These are phyloP conservation scores for Hyperoplus immaculatus DNA, from an alignment of 2,797 vertebrate species.

Conservation along the genomic window DNA sequence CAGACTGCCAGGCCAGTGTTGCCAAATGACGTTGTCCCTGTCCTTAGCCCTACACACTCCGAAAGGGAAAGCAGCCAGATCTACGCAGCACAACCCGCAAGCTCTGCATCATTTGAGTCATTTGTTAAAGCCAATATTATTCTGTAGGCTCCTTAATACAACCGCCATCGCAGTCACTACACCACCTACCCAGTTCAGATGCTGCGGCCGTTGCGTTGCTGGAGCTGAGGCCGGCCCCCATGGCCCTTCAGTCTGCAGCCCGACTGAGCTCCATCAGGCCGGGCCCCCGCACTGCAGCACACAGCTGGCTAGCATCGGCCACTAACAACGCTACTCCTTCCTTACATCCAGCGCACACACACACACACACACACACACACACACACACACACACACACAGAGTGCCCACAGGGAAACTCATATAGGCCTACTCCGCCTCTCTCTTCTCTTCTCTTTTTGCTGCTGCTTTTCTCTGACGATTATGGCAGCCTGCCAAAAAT, in stretches of 20 bases:
- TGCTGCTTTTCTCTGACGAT: conserved; percentile 47
- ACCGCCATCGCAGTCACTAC: neutral
- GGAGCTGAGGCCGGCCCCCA: conserved; percentile 58
- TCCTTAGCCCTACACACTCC: conserved; percentile 11
- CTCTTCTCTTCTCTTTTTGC: conserved; percentile 21
- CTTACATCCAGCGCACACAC: neutral
- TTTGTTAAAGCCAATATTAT: conserved; percentile 24
- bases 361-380: conserved; percentile 13
- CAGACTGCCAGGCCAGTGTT: neutral
- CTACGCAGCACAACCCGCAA: conserved; percentile 24
- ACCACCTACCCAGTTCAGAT: conserved; percentile 64
- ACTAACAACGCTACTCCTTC: conserved; percentile 28
- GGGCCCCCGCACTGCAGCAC: conserved; percentile 52
- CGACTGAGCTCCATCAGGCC: conserved; percentile 33
- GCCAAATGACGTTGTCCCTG: neutral
- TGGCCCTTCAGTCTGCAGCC: conserved; percentile 54
- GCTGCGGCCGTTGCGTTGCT: conserved; percentile 49
- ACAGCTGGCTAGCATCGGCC: conserved; percentile 37
- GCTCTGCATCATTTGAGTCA: neutral
- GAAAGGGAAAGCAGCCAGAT: conserved; percentile 15
- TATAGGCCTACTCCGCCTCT: conserved; percentile 27
- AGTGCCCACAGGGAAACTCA: conserved; percentile 7
- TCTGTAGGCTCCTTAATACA: neutral
- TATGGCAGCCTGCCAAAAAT: conserved; percentile 30
- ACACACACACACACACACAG: conserved; percentile 20